Conservation (phyloP, 1,140 invertebrate genomes). For the Bombus haemorrhoidalis region DNA sequence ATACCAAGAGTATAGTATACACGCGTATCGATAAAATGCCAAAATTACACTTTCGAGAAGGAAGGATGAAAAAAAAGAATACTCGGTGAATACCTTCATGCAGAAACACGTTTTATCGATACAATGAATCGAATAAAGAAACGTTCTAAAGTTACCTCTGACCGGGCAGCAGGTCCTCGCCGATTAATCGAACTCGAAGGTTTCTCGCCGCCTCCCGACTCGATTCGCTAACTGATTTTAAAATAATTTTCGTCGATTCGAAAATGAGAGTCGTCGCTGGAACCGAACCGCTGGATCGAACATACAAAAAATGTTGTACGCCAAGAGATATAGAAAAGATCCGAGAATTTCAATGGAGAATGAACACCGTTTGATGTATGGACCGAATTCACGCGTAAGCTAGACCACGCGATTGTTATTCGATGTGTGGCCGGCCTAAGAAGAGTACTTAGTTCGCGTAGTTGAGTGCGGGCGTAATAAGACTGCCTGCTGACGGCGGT, state of each 20-base stretch:
- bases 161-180: slow-evolving; percentile 33
- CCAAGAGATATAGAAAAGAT: neutral
- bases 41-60: neutral
- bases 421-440: slow-evolving; percentile 42
- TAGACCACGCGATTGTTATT: slow-evolving; percentile 1
- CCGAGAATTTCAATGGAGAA: neutral
- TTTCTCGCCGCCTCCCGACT: neutral
- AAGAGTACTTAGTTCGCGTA: slow-evolving; percentile 71
- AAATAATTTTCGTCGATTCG: neutral
- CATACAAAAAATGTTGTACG: neutral
- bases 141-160: slow-evolving; percentile 48
- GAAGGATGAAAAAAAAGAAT: neutral
- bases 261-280: neutral
- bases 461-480: slow-evolving; percentile 74
- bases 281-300: neutral
- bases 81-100: neutral
- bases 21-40: neutral
- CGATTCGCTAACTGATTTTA: slow-evolving; percentile 23
- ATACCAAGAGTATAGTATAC: neutral
- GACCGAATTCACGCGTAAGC: slow-evolving; percentile 13
- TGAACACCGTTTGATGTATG: neutral
- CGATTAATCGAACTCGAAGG: slow-evolving; percentile 10
- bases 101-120: slow-evolving; percentile 24
- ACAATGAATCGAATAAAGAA: slow-evolving; percentile 29
- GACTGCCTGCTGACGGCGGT: slow-evolving; percentile 71